A percentile compares a stretch with the other conserved stretches of the same genome.
Conservation (phyloP, 2,797 vertebrate species). For the Pipistrellus pygmaeus region DNA sequence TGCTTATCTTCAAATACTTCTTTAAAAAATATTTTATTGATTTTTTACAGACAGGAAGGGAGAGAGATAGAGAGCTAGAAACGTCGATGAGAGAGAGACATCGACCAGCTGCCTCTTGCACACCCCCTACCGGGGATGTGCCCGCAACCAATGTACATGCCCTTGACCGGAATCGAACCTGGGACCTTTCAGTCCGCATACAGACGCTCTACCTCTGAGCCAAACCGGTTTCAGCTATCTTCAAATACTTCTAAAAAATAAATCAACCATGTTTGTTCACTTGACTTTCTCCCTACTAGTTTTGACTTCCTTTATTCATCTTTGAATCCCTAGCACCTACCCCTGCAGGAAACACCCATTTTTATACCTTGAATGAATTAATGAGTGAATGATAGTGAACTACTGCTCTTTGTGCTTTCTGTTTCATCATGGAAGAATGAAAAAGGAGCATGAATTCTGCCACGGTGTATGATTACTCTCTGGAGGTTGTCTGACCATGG, state of each 20-base stretch:
- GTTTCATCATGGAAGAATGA: conserved; percentile 42
- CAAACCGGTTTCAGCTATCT: background rate
- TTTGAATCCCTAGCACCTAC: conserved; percentile 12
- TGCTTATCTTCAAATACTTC: conserved; percentile 28
- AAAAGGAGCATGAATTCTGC: conserved; percentile 56
- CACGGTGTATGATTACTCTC: conserved; percentile 64
- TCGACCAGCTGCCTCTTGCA: too few species aligned
- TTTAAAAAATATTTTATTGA: background rate
- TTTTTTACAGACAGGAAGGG: too few species aligned
- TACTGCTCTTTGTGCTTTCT: background rate
- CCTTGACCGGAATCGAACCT: too few species aligned
- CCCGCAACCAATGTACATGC: too few species aligned
- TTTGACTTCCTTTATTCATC: background rate
- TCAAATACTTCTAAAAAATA: conserved; percentile 45
- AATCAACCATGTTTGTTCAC: background rate
- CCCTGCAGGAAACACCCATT: conserved; percentile 1
- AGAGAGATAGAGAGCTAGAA: too few species aligned
- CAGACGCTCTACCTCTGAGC: too few species aligned
- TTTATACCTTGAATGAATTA: conserved; percentile 59
- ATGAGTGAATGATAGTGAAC: conserved; percentile 46
- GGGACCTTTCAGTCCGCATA: too few species aligned
- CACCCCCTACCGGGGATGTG: too few species aligned
- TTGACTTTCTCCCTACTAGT: background rate
- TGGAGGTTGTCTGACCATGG: conserved; percentile 72
- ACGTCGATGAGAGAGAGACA: too few species aligned